Percentiles rank a stretch among this genome's conserved stretches.
Evolutionary conservation across 2,888 invertebrate genomes (phyloP).

Genomic region (Drosophila eohydei): DNA sequence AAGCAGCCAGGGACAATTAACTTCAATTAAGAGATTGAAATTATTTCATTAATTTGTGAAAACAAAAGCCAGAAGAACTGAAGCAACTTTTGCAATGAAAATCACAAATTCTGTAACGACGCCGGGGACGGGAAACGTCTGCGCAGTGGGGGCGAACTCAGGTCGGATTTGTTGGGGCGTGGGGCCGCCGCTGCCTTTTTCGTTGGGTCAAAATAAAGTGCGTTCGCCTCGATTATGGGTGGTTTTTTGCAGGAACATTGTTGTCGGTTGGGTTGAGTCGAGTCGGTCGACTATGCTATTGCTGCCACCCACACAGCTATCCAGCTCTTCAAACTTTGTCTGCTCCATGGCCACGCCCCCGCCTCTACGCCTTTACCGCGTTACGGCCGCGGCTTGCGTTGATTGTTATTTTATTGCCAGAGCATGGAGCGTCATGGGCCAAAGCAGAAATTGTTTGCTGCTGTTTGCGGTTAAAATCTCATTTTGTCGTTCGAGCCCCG

Average conservation of each 20-base stretch:
- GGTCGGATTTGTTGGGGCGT: background rate
- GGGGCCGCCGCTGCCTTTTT: constrained; percentile 6
- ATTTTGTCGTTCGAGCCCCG: constrained; percentile 55
- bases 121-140: constrained; percentile 4
- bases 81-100: constrained; percentile 47
- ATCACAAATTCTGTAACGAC: constrained; percentile 37
- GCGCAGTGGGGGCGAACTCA: background rate
- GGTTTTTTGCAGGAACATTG: constrained; percentile 40
- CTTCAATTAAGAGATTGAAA: constrained; percentile 76
- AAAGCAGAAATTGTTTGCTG: constrained; percentile 75
- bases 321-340: constrained; percentile 20
- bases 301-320: background rate
- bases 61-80: constrained; percentile 49
- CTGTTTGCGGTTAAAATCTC: constrained; percentile 78
- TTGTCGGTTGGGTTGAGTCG: constrained; percentile 34
- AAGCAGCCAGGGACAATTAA: constrained; percentile 51
- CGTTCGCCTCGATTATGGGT: constrained; percentile 39
- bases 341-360: constrained; percentile 5
- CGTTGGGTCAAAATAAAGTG: constrained; percentile 47
- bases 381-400: constrained; percentile 70
- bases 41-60: constrained; percentile 73
- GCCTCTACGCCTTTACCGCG: constrained; percentile 43
- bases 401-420: constrained; percentile 78
- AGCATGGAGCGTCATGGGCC: constrained; percentile 64
- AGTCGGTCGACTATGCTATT: constrained; percentile 19